phyloP scores from a whole-genome alignment of 1,140 invertebrate species.

The Chelonus insularis region DNA sequence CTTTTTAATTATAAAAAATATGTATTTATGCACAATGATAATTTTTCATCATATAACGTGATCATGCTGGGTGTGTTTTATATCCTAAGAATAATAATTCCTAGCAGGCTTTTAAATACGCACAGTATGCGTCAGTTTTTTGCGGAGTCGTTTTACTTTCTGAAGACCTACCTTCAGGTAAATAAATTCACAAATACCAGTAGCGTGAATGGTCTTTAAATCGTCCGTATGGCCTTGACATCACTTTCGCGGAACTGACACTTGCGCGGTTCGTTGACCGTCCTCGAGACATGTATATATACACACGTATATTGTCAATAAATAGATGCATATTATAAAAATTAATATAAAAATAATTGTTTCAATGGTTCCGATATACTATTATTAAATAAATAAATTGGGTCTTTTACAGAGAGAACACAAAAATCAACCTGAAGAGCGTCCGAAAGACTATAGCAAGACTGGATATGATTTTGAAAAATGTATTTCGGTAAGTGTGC shows the following conservation, averaged over 20 bases:
- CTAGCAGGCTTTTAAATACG: no score
- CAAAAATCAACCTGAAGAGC: background rate
- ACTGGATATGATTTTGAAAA: constrained; percentile 1
- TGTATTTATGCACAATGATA: no score
- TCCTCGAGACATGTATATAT: constrained; percentile 4
- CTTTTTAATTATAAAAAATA: no score
- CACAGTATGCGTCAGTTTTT: no score
- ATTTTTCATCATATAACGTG: no score
- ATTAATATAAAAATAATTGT: background rate
- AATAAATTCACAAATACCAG: no score
- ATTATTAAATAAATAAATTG: background rate
- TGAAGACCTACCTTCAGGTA: no score
- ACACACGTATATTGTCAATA: background rate
- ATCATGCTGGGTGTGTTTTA: no score
- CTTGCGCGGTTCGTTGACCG: constrained; percentile 13
- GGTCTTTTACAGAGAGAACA: background rate
- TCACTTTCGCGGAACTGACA: constrained; percentile 2
- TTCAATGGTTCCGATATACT: background rate
- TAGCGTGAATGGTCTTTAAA: background rate
- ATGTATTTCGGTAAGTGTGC: background rate
- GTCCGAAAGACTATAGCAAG: background rate
- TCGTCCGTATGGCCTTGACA: constrained; percentile 10
- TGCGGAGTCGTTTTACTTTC: no score
- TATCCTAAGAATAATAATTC: no score
- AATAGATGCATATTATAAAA: background rate